Conservation (phyloP, 1,140 invertebrate genomes). For the Drosophila lacertosa region DNA sequence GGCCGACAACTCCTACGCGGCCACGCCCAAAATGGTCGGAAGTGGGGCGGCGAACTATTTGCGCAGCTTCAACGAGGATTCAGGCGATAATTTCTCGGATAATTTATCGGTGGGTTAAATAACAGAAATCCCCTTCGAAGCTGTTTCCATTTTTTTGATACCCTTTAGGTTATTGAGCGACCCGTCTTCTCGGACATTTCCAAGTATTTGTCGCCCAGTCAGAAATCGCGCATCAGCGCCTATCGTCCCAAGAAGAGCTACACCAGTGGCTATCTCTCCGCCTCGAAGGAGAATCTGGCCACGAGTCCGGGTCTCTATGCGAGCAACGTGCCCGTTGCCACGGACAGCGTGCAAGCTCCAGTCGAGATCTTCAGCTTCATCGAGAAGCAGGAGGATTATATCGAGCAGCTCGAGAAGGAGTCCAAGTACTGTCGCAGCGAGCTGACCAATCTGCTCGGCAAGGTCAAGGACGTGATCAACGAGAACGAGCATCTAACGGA, state of each 20-base stretch:
- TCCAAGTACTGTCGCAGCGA: conserved; percentile 92
- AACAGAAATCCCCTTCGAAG: neutral
- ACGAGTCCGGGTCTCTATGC: conserved; percentile 38
- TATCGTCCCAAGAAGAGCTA: conserved; percentile 67
- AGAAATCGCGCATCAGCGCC: conserved; percentile 70
- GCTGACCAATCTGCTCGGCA: conserved; percentile 89
- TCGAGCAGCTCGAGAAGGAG: conserved; percentile 92
- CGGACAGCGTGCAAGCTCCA: conserved; percentile 70
- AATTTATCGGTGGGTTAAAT: conserved; percentile 70
- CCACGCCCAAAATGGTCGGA: conserved; percentile 84
- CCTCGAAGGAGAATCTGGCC: conserved; percentile 73
- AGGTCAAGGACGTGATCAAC: conserved; percentile 92
- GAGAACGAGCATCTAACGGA: conserved; percentile 92
- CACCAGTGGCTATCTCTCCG: conserved; percentile 49
- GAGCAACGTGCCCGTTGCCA: conserved; percentile 25
- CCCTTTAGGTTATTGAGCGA: conserved; percentile 70
- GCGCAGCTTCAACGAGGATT: conserved; percentile 85
- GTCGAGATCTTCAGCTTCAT: conserved; percentile 89
- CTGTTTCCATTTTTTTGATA: neutral
- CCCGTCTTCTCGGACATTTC: conserved; percentile 83
- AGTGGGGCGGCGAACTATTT: conserved; percentile 63
- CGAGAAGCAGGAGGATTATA: conserved; percentile 93
- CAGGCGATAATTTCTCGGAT: conserved; percentile 85
- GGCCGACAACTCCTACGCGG: conserved; percentile 88
- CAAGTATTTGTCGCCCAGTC: conserved; percentile 81